A percentile compares a stretch with the other conserved stretches of the same genome.
phyloP scores from a whole-genome alignment of 1,140 invertebrate species.

The Bombus breviceps region DNA sequence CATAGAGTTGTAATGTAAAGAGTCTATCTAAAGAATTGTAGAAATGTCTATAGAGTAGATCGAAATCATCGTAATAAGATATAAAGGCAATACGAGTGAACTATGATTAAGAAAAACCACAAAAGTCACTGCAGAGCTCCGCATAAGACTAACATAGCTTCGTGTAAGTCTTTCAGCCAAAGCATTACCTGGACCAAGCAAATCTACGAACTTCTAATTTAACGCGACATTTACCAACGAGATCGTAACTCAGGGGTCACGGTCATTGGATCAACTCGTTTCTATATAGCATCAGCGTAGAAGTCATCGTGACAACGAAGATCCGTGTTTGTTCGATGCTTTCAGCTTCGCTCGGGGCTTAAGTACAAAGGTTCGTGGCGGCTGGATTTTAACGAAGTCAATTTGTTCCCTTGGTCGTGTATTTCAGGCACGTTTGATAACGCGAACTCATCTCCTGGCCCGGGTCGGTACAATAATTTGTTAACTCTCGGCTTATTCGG shows the following conservation, averaged over 20 bases:
- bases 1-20: no score
- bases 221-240: neutral
- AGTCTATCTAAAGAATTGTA: no score
- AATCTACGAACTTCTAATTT: neutral
- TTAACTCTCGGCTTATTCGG: neutral
- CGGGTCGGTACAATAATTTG: conserved; percentile 4
- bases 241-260: neutral
- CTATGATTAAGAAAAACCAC: neutral
- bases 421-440: conserved; percentile 31
- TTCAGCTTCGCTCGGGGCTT: neutral
- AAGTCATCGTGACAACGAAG: neutral
- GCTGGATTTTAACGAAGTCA: conserved; percentile 29
- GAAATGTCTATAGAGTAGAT: neutral
- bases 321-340: neutral
- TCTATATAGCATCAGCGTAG: neutral
- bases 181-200: neutral
- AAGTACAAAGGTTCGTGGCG: neutral
- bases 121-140: neutral
- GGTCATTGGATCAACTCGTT: neutral
- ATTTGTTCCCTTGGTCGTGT: conserved; percentile 1
- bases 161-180: neutral
- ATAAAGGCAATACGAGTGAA: neutral
- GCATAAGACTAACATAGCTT: neutral
- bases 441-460: neutral
- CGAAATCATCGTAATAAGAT: neutral